Evolutionary conservation across 1,140 invertebrate species (phyloP).

Genomic region (Calliopsis andreniformis): DNA sequence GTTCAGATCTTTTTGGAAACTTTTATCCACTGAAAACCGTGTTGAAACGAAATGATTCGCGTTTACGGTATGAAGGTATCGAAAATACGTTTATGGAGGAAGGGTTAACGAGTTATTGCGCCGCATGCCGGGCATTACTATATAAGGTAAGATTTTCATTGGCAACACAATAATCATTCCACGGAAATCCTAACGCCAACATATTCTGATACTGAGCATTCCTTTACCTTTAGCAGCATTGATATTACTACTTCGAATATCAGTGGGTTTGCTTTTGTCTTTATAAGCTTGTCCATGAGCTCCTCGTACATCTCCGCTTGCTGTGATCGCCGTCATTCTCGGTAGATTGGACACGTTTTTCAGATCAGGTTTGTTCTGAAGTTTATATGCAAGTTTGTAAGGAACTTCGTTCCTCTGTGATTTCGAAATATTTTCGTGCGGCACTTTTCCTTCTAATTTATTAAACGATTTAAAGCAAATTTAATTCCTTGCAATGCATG

Average conservation of each 20-base stretch:
- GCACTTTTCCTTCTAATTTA: background rate
- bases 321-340: slow-evolving; percentile 34
- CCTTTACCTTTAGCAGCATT: slow-evolving; percentile 96
- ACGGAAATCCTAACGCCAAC: background rate
- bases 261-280: slow-evolving; percentile 96
- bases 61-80: no score
- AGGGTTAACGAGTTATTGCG: background rate
- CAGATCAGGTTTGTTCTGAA: background rate
- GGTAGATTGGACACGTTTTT: slow-evolving; percentile 8
- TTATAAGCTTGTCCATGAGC: slow-evolving; percentile 84
- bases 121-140: slow-evolving; percentile 55
- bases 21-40: no score
- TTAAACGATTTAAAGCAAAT: background rate
- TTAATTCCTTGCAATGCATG: background rate
- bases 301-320: slow-evolving; percentile 32
- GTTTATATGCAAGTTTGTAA: slow-evolving; percentile 16
- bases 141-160: slow-evolving; percentile 64
- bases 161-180: background rate
- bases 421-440: background rate
- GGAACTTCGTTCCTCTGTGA: slow-evolving; percentile 8
- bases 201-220: background rate
- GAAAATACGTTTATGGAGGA: no score
- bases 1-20: no score
- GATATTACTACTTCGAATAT: slow-evolving; percentile 98
- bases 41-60: no score